phyloP scores from a whole-genome alignment of 2,113 vertebrate genomes.

The Ancistrus triradiatus region DNA sequence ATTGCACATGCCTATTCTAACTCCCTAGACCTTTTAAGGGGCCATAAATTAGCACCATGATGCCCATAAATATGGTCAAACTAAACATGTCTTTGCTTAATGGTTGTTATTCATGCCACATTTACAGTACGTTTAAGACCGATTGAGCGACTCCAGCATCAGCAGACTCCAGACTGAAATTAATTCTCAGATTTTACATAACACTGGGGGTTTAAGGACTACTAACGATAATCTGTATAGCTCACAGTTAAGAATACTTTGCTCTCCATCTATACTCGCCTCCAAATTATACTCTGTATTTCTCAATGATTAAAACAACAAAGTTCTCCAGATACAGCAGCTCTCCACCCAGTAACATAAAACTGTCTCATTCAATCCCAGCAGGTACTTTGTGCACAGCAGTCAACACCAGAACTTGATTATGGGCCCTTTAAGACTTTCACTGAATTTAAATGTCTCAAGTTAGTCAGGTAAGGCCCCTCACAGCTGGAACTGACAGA shows the following conservation, averaged over 20 bases:
- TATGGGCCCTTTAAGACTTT: slow-evolving; percentile 65
- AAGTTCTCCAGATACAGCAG: slow-evolving; percentile 52
- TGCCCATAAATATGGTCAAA: slow-evolving; percentile 31
- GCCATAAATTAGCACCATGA: slow-evolving; percentile 49
- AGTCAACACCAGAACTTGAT: slow-evolving; percentile 62
- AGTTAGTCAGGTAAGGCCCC: slow-evolving; percentile 60
- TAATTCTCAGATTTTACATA: slow-evolving; percentile 43
- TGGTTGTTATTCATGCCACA: slow-evolving; percentile 25
- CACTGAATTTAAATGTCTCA: slow-evolving; percentile 65
- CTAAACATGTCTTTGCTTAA: not conserved
- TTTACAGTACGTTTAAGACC: slow-evolving; percentile 49
- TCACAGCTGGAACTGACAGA: slow-evolving; percentile 37
- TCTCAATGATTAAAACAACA: slow-evolving; percentile 50
- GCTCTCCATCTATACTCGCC: no score
- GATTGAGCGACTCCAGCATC: slow-evolving; percentile 52
- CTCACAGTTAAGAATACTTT: not conserved
- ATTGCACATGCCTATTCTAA: slow-evolving; percentile 60
- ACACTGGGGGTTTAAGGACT: not conserved
- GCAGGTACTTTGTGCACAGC: slow-evolving; percentile 31
- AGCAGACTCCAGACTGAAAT: slow-evolving; percentile 39
- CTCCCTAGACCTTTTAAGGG: slow-evolving; percentile 39
- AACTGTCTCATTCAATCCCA: slow-evolving; percentile 6
- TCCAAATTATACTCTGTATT: no score
- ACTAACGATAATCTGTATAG: not conserved
- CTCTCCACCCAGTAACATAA: slow-evolving; percentile 39